Percentiles rank a stretch among this genome's conserved stretches.
phyloP scores from a whole-genome alignment of 2,888 invertebrate species.

The Exephanes ischioxanthus region DNA sequence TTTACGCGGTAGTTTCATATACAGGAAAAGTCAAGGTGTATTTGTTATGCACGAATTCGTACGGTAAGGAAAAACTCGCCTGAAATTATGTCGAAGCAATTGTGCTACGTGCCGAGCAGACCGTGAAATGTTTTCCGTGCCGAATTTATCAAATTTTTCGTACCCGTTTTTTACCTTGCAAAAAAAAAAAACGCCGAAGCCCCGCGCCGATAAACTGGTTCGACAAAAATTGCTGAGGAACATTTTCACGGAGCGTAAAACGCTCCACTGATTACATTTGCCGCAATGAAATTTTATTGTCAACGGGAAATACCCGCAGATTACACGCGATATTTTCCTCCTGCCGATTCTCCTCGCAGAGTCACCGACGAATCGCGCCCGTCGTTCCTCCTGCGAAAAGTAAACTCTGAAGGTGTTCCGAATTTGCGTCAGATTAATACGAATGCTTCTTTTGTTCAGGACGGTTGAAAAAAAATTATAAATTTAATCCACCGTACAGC shows the following conservation, averaged over 20 bases:
- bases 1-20: too few relatives aligned
- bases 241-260: not conserved
- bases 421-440: not conserved
- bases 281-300: conserved; percentile 7
- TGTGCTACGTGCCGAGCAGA: too few relatives aligned
- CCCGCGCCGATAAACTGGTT: not conserved
- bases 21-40: too few relatives aligned
- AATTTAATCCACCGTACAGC: too few relatives aligned
- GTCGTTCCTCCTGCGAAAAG: not conserved
- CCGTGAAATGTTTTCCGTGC: too few relatives aligned
- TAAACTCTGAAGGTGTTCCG: not conserved
- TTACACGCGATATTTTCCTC: not conserved
- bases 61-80: too few relatives aligned
- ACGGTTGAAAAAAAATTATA: not conserved
- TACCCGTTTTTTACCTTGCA: too few relatives aligned
- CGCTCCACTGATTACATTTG: not conserved
- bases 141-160: too few relatives aligned
- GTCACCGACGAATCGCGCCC: not conserved
- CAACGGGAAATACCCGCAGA: not conserved
- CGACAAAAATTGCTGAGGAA: not conserved
- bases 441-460: not conserved
- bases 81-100: too few relatives aligned
- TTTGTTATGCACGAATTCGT: too few relatives aligned
- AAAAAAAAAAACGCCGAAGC: too few relatives aligned
- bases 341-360: not conserved